phyloP scores from a whole-genome alignment of 1,140 invertebrate genomes.

The Protaetia brevitarsis region DNA sequence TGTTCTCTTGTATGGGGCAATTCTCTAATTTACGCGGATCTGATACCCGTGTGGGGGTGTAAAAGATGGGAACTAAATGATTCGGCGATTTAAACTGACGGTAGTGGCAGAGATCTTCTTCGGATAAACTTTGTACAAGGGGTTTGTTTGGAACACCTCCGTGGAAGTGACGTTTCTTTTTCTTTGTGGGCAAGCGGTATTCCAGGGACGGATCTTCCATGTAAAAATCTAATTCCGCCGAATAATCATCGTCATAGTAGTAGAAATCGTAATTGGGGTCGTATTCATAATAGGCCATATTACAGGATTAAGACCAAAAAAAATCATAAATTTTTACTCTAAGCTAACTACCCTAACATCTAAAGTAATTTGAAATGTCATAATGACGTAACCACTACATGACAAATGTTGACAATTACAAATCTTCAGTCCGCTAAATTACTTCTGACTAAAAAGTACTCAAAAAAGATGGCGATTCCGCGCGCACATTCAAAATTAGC shows the following conservation, averaged over 20 bases:
- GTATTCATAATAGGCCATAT: background rate
- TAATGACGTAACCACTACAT: too few species aligned
- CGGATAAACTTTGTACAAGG: too few species aligned
- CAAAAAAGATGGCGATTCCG: too few species aligned
- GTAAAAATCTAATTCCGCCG: background rate
- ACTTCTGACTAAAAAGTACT: too few species aligned
- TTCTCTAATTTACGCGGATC: background rate
- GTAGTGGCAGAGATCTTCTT: background rate
- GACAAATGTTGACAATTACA: too few species aligned
- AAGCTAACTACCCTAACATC: too few species aligned
- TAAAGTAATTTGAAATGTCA: background rate
- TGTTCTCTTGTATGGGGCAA: background rate
- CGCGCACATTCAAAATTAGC: too few species aligned
- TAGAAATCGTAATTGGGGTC: conserved; percentile 7
- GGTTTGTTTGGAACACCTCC: background rate
- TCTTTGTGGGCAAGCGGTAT: background rate
- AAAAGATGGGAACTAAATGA: background rate
- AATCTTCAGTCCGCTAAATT: too few species aligned
- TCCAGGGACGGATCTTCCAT: background rate
- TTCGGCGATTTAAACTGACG: background rate
- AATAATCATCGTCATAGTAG: background rate
- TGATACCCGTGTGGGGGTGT: background rate
- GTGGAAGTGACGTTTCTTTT: background rate
- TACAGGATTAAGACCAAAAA: background rate
- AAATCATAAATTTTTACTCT: background rate